Evolutionary conservation across 2,113 vertebrate species (phyloP).

Genomic region (Suncus etruscus): DNA sequence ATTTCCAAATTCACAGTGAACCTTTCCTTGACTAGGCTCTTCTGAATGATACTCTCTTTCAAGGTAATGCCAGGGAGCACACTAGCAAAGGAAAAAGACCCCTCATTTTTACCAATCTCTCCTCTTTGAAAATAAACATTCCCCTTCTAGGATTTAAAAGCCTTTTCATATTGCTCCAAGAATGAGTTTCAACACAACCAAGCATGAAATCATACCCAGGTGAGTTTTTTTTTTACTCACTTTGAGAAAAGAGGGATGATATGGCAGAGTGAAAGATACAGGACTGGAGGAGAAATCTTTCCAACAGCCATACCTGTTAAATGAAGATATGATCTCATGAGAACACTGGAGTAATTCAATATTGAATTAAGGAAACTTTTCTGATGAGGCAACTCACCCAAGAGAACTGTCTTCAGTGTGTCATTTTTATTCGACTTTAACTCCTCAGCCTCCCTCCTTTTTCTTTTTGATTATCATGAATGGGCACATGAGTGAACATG

Average conservation of each 20-base stretch:
- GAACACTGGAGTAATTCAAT: constrained; percentile 56
- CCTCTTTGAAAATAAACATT: not conserved
- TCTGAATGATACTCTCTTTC: constrained; percentile 9
- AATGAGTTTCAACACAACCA: not conserved
- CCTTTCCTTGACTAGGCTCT: not conserved
- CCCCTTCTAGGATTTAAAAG: not conserved
- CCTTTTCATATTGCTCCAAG: not conserved
- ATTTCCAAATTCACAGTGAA: not conserved
- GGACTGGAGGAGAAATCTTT: constrained; percentile 52
- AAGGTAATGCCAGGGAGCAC: not conserved
- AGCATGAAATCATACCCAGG: not conserved
- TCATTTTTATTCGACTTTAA: constrained; percentile 1
- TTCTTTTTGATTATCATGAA: not conserved
- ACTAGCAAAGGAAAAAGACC: not conserved
- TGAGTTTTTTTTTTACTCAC: not conserved
- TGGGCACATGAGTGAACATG: accelerated
- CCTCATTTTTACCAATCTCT: not conserved
- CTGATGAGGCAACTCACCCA: not conserved
- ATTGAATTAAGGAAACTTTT: constrained; percentile 44
- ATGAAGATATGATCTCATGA: constrained; percentile 44
- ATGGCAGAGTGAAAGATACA: constrained; percentile 21
- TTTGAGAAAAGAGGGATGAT: constrained; percentile 20
- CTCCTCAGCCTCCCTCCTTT: not conserved
- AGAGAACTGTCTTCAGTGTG: not conserved
- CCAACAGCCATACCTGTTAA: constrained; percentile 57